These are phyloP conservation scores for Tetramorium alpestre DNA, from an alignment of 1,140 invertebrate genomes.

Conservation along the genomic window DNA sequence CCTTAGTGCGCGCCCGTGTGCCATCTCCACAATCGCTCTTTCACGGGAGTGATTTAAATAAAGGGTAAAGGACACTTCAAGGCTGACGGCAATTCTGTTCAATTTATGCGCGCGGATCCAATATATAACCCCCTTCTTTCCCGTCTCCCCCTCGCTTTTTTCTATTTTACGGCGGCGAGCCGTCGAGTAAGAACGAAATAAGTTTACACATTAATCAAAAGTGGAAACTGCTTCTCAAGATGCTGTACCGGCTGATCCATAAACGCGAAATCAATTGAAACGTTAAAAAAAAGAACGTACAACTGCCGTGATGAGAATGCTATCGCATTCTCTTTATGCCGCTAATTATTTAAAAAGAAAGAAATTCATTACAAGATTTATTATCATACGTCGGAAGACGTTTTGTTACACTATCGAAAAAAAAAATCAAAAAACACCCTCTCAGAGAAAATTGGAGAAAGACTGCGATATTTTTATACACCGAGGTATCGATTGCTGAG, in stretches of 20 bases:
- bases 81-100: constrained; percentile 59
- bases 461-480: background rate
- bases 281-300: background rate
- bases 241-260: constrained; percentile 9
- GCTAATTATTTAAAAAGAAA: background rate
- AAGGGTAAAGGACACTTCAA: constrained; percentile 59
- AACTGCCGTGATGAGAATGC: background rate
- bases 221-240: constrained; percentile 47
- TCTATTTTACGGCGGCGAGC: constrained; percentile 44
- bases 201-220: constrained; percentile 59
- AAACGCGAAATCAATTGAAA: constrained; percentile 29
- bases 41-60: constrained; percentile 60
- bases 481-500: background rate
- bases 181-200: constrained; percentile 35
- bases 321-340: background rate
- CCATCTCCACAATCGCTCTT: constrained; percentile 56
- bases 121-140: constrained; percentile 22
- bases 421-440: background rate
- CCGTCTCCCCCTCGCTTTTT: background rate
- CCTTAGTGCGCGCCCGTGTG: constrained; percentile 18
- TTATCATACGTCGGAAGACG: background rate
- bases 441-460: background rate
- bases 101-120: constrained; percentile 54
- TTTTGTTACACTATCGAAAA: background rate
- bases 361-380: background rate